Base-by-base conservation (phyloP, 1,140 invertebrate species). In the Asobara japonica region DNA sequence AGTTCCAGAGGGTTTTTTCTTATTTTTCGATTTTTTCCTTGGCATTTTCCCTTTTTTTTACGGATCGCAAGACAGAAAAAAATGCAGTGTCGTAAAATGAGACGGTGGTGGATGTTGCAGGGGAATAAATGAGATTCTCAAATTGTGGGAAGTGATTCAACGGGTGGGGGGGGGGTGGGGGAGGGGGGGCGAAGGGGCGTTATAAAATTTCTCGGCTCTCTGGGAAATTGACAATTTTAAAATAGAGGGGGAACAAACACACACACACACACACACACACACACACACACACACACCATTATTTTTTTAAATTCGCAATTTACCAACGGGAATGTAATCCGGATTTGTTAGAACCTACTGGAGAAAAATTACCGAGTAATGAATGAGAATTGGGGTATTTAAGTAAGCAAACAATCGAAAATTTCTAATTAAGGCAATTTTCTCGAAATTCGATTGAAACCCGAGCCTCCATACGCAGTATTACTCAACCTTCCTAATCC, bases 41-140 rank as follows among this genome's bases (percentile, higher is more conserved):
- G n/a, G 5, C 41, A 48, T 48, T 56, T 51, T 20, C 38, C 5
- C 6, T 13, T 45, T 13, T 45, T 45, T 45, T 45, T 45, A 13
- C 18, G 13, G n/a, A 16, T 45, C 41, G 41, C n/a, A 45, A 16
- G 41, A 45, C 41, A 16, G 41, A 45, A 45, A 45, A 45, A 45
- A 45, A 45, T 45, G 41, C 41, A 18, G 41, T 45, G 41, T 45
- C 41, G 41, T 45, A 45, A 45, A 45, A 45, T 45, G 41, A 45
- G 41, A 45, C 41, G 41, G 41, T 13, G 41, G 41, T 45, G n/a
- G 41, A 45, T 45, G 41, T 45, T 45, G 41, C 41, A 2, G n/a
- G 41, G 7, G 41, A 45, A 45, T 45, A 45, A 45, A 45, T 45
- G n/a, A 45, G 41, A 45, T 45, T 45, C 41, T 45, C 18, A 16